Conservation (phyloP, 2,113 vertebrate genomes). For the Phyllostomus hastatus region DNA sequence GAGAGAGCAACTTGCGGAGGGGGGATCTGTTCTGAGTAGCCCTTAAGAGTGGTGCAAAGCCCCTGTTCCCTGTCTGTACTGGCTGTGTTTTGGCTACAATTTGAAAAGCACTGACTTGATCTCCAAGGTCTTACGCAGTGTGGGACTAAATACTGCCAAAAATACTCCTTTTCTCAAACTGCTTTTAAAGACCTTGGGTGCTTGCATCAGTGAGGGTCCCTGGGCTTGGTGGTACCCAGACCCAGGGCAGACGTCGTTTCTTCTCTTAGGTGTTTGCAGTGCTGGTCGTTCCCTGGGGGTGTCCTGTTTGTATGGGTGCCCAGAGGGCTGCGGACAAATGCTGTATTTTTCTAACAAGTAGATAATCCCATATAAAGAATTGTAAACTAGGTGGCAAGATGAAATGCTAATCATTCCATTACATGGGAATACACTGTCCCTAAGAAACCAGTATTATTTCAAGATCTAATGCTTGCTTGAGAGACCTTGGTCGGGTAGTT, state of each 20-base stretch:
- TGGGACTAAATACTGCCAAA: background rate
- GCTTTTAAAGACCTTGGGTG: slow-evolving; percentile 26
- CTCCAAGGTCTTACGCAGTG: slow-evolving; percentile 35
- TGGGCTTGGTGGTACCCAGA: background rate
- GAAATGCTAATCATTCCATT: background rate
- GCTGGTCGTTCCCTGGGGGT: slow-evolving; percentile 21
- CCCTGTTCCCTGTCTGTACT: background rate
- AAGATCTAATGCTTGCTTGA: background rate
- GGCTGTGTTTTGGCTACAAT: background rate
- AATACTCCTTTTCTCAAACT: slow-evolving; percentile 9
- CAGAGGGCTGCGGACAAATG: background rate
- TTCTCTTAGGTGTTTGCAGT: slow-evolving; percentile 3
- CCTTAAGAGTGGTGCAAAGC: background rate
- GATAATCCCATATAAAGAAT: background rate
- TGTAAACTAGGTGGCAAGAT: background rate
- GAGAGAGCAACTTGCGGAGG: slow-evolving; percentile 28
- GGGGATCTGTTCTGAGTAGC: slow-evolving; percentile 15
- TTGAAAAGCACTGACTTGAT: slow-evolving; percentile 6
- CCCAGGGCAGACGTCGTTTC: background rate
- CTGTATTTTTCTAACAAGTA: slow-evolving; percentile 24
- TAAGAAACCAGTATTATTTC: slow-evolving; percentile 31
- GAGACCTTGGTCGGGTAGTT: background rate
- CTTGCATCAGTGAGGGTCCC: background rate
- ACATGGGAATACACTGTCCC: background rate
- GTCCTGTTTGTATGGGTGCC: background rate